Conservation (phyloP, 2,113 vertebrate genomes). For the Protobothrops flavoviridis region DNA sequence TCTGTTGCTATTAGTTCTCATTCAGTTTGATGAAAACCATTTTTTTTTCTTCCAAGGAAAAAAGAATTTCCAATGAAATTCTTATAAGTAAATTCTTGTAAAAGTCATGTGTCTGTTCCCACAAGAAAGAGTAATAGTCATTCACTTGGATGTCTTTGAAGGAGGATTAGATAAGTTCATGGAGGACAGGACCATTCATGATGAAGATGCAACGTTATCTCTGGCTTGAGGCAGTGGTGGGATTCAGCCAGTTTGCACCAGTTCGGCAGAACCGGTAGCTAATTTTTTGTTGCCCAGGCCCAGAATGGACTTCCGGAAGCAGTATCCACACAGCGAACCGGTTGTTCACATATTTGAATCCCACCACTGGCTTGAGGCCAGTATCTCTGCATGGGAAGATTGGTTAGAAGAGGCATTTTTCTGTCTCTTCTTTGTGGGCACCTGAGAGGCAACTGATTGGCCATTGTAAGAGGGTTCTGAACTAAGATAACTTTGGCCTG, state of each 20-base stretch:
- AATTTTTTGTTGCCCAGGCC: too few species aligned
- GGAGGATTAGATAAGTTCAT: background rate
- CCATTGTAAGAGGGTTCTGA: background rate
- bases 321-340: too few species aligned
- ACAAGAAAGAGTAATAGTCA: background rate
- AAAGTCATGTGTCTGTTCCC: background rate
- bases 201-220: background rate
- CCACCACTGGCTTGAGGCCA: background rate
- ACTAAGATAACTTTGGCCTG: background rate
- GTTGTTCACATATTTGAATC: too few species aligned
- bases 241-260: too few species aligned
- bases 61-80: background rate
- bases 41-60: background rate
- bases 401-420: background rate
- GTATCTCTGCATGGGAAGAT: background rate
- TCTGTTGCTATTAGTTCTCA: background rate
- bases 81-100: background rate
- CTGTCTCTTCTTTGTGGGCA: background rate
- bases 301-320: too few species aligned
- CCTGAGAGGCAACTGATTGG: background rate
- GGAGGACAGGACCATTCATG: background rate
- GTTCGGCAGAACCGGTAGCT: too few species aligned
- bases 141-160: background rate
- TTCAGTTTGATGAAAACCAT: background rate
- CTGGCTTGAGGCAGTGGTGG: background rate